Evolutionary conservation across 1,140 invertebrate genomes (phyloP), one percentile per base, ranked within the genome.

Genomic region (Hyles euphorbiae): DNA sequence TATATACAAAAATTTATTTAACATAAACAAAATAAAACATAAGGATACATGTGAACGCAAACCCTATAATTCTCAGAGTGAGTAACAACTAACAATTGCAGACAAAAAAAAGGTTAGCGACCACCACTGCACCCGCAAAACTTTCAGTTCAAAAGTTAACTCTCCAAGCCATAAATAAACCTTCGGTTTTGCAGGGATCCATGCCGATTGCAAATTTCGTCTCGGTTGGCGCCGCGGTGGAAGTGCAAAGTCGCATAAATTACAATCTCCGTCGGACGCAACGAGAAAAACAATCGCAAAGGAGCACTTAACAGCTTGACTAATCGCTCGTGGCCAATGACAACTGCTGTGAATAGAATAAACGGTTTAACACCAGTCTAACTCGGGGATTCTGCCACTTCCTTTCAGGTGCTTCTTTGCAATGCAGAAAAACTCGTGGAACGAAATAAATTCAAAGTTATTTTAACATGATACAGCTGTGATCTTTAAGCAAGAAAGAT

Each of bases 211-310:
- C 81, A 81, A 85, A 88, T 84, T 86, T 80, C 74, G 36, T 40
- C 36, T 40, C 36, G 36, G 36, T 40, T 72, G 68, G 74, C 60
- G 65, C 58, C 57, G 71, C 64, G 63, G 70, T 75, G 67, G 71
- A 85, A 87, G 82, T 86, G 80, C 78, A 80, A 85, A 88, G 79
- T 87, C 82, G 78, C 83, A 87, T 88, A 88, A 88, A 88, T 88
- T 87, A 88, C 80, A 68, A 74, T 76, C 81, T 62, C 71, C 71
- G 70, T 78, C 70, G 68, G 72, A 70, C 51, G 71, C 72, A 76
- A 78, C 70, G 76, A 81, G 78, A 88, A 88, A 88, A 85, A 88
- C 82, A 79, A 86, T 79, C 75, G 70, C 76, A 72, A 81, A 84
- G 77, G 79, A 83, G 78, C 80, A 87, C 85, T 88, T 85, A 88